A percentile compares a stretch with the other conserved stretches of the same genome.
Evolutionary conservation across 1,140 invertebrate genomes (phyloP).

Genomic region (Drosophila sturtevanti): DNA sequence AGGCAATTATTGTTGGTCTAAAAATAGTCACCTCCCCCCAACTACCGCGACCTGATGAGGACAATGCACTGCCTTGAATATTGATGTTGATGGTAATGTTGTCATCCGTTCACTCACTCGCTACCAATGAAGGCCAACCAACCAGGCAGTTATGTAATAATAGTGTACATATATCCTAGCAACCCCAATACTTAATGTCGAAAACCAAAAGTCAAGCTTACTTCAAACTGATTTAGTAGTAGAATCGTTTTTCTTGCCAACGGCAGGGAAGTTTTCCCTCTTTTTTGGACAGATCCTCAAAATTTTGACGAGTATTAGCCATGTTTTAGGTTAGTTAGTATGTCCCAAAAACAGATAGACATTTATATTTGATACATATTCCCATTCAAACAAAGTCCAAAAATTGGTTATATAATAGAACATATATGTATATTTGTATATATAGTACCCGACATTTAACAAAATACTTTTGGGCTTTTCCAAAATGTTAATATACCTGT

Average conservation of each 20-base stretch:
- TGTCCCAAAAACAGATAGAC: too few species aligned
- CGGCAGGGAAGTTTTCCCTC: too few species aligned
- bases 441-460: too few species aligned
- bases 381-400: too few species aligned
- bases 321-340: too few species aligned
- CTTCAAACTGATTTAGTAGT: not conserved
- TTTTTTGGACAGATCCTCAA: too few species aligned
- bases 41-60: conserved; percentile 59
- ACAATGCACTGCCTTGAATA: conserved; percentile 77
- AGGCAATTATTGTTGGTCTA: conserved; percentile 32
- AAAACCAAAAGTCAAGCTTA: not conserved
- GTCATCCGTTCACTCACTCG: not conserved
- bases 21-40: conserved; percentile 52
- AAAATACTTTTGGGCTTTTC: too few species aligned
- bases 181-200: not conserved
- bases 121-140: not conserved
- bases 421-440: too few species aligned
- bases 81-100: conserved; percentile 16
- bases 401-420: too few species aligned
- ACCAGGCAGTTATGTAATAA: not conserved
- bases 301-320: too few species aligned
- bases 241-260: too few species aligned
- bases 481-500: conserved; percentile 14
- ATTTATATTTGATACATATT: too few species aligned
- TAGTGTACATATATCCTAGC: not conserved